Percentiles rank a stretch among this genome's conserved stretches.
Conservation (phyloP, 2,797 vertebrate genomes). For the Thunnus albacares region DNA sequence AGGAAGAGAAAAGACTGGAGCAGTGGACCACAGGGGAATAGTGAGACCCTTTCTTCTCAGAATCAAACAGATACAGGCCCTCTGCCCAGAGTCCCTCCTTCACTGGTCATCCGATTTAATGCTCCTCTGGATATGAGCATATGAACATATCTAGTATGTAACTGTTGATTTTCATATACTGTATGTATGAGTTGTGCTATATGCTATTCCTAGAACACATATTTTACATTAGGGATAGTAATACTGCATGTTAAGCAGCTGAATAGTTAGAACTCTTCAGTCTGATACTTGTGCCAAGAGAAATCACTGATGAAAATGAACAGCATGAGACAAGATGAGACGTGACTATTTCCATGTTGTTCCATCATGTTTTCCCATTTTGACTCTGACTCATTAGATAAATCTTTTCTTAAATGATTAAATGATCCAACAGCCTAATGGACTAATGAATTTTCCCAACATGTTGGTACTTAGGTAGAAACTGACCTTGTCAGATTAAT, state of each 20-base stretch:
- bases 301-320: too few species aligned
- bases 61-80: conserved; percentile 41
- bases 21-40: conserved; percentile 60
- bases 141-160: conserved; percentile 4
- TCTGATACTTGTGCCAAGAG: too few species aligned
- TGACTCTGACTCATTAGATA: background rate
- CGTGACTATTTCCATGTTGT: background rate
- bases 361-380: background rate
- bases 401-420: too few species aligned
- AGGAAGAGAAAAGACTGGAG: conserved; percentile 47
- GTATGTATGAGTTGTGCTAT: background rate
- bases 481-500: background rate
- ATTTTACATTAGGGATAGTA: background rate
- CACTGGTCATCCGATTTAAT: conserved; percentile 10
- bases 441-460: background rate
- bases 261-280: background rate
- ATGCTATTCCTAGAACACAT: background rate
- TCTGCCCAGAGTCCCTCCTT: conserved; percentile 6
- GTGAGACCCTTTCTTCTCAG: conserved; percentile 59
- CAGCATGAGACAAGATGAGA: too few species aligned
- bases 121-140: conserved; percentile 10
- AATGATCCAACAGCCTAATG: too few species aligned
- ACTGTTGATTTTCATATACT: background rate
- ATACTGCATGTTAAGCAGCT: background rate
- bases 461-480: background rate